Conservation (phyloP, 1,140 invertebrate genomes). For the Wiebesia pumilae region DNA sequence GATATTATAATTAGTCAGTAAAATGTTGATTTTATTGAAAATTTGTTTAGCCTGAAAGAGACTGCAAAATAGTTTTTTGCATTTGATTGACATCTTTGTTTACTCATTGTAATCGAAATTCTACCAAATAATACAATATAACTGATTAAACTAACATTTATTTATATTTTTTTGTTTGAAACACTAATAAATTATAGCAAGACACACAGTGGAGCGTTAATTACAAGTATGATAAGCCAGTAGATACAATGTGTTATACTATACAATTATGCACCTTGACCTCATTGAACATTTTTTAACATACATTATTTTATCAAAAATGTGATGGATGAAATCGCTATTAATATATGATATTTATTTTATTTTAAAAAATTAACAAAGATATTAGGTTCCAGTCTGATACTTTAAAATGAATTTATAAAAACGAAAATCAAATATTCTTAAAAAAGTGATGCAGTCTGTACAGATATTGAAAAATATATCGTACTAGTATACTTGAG, state of each 20-base stretch:
- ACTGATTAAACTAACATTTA: not conserved
- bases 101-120: not conserved
- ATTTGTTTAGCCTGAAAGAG: not conserved
- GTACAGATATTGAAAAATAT: not conserved
- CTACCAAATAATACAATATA: not conserved
- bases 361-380: not conserved
- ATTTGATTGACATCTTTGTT: not conserved
- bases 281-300: not conserved
- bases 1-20: not conserved
- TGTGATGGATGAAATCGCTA: not conserved
- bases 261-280: slow-evolving; percentile 8
- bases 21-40: not conserved
- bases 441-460: not conserved
- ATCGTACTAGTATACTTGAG: not conserved
- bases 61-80: not conserved
- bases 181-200: not conserved
- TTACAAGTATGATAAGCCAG: not conserved
- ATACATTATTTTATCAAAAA: not conserved
- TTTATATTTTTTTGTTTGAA: not conserved
- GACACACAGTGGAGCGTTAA: not conserved
- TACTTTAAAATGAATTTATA: not conserved
- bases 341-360: not conserved
- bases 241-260: not conserved
- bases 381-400: no score
- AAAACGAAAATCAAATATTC: not conserved